Evolutionary conservation across 2,888 invertebrate species (phyloP).

Genomic region (Ectemnius lituratus): DNA sequence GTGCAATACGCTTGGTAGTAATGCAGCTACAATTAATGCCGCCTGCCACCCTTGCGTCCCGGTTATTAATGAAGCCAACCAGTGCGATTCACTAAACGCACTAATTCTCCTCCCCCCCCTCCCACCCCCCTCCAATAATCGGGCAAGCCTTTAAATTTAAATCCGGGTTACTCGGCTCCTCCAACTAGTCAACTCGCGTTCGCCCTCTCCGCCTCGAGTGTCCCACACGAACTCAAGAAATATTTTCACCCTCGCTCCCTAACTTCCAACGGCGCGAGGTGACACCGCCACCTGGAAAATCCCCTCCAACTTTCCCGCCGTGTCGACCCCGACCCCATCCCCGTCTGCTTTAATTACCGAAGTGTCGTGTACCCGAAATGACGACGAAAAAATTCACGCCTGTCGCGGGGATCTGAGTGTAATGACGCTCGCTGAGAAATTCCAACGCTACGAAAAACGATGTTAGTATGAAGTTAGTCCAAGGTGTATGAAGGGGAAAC

Average conservation of each 20-base stretch:
- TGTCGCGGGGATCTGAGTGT: background rate
- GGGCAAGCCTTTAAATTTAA: no score
- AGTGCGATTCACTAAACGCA: slow-evolving; percentile 33
- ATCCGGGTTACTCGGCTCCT: no score
- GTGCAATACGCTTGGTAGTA: slow-evolving; percentile 54
- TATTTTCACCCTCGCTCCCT: no score
- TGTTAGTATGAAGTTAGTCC: background rate
- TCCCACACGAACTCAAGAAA: no score
- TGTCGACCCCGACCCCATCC: background rate
- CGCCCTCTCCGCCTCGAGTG: no score
- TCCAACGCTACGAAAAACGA: background rate
- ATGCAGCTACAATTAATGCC: slow-evolving; percentile 57
- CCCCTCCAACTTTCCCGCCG: no score
- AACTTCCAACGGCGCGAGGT: slow-evolving; percentile 6
- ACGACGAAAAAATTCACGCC: slow-evolving; percentile 3
- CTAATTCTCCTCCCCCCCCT: background rate
- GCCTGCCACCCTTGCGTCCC: slow-evolving; percentile 19
- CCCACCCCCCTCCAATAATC: background rate
- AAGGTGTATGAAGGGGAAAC: background rate
- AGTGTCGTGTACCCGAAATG: background rate
- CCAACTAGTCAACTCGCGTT: no score
- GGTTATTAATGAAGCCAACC: slow-evolving; percentile 38
- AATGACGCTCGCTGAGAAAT: background rate
- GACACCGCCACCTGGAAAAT: no score
- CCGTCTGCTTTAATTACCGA: no score